These are phyloP conservation scores for Erebia palarica DNA, from an alignment of 2,888 invertebrate genomes.

Conservation along the genomic window DNA sequence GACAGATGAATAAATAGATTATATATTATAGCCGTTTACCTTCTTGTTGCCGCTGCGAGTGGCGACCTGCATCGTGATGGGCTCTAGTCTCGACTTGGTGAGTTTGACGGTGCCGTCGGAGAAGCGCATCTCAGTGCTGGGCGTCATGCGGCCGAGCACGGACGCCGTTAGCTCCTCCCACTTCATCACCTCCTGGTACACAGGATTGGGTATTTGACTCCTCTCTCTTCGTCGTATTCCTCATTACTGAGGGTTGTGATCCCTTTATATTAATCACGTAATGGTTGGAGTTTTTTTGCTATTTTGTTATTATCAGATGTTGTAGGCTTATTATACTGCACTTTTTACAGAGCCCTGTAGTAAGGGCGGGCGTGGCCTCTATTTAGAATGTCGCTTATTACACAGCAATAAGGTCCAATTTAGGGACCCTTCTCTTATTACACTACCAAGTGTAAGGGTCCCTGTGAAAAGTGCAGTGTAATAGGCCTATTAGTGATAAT, in stretches of 20 bases:
- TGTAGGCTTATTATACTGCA: too few species aligned
- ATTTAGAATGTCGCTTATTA: too few species aligned
- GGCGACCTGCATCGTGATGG: constrained; percentile 89
- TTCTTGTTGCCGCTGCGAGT: constrained; percentile 94
- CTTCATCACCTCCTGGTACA: constrained; percentile 71
- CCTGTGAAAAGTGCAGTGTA: too few species aligned
- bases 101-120: constrained; percentile 73
- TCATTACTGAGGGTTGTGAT: background rate
- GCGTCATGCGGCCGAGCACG: constrained; percentile 87
- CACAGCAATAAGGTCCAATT: too few species aligned
- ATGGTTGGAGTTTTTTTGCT: too few species aligned
- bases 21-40: constrained; percentile 81
- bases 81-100: constrained; percentile 87
- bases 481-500: too few species aligned
- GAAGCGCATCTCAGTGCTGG: constrained; percentile 84
- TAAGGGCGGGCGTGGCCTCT: too few species aligned
- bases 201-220: background rate
- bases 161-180: constrained; percentile 88
- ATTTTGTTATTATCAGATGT: too few species aligned
- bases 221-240: background rate
- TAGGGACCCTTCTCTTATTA: too few species aligned
- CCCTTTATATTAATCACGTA: background rate
- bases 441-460: too few species aligned
- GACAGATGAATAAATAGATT: too few species aligned
- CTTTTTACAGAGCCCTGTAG: too few species aligned